Conservation (phyloP, 2,797 vertebrate genomes). For the Centroberyx gerrardi region DNA sequence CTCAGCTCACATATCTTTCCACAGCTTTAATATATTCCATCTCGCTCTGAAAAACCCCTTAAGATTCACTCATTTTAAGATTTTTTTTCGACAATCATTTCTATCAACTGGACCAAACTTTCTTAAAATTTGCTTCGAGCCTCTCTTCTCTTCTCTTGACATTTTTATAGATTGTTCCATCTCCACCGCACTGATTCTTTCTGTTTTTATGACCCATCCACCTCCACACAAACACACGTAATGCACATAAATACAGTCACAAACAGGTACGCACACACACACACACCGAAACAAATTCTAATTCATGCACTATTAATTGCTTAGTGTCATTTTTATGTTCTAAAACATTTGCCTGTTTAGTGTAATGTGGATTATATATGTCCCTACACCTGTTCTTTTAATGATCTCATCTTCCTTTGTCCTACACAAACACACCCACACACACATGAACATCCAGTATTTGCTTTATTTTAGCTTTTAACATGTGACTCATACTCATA, state of each 20-base stretch:
- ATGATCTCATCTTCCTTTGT: not conserved
- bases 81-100: not conserved
- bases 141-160: slow-evolving; percentile 19
- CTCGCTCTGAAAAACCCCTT: slow-evolving; percentile 7
- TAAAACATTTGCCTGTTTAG: not conserved
- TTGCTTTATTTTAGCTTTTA: no score
- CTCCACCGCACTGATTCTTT: not conserved
- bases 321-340: not conserved
- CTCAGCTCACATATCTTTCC: slow-evolving; percentile 40
- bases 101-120: not conserved
- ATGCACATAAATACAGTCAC: not conserved
- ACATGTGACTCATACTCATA: not conserved
- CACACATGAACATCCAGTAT: no score
- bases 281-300: not conserved
- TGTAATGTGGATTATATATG: not conserved
- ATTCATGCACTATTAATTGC: not conserved
- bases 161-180: slow-evolving; percentile 15
- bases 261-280: not conserved
- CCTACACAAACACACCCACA: not conserved
- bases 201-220: slow-evolving; percentile 12
- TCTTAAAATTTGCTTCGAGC: slow-evolving; percentile 17
- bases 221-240: not conserved
- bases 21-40: slow-evolving; percentile 35
- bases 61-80: not conserved
- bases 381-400: not conserved